Evolutionary conservation across 2,113 vertebrate genomes (phyloP).

Genomic region (Xerus inauris): DNA sequence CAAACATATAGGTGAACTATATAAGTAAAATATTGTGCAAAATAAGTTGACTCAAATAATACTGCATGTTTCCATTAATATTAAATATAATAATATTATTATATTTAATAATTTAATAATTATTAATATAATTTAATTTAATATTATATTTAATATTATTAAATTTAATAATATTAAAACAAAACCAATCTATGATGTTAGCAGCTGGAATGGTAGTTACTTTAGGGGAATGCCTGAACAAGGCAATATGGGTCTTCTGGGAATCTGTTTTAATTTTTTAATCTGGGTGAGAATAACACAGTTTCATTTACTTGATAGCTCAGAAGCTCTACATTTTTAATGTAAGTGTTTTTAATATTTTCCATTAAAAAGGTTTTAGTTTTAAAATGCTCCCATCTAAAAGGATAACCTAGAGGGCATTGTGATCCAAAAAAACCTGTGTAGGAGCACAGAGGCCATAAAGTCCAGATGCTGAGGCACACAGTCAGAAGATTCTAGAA

Average conservation of each 20-base stretch:
- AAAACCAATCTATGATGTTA: neutral
- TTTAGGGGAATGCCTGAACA: neutral
- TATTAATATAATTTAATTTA: too few species aligned
- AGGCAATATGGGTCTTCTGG: neutral
- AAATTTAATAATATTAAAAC: too few species aligned
- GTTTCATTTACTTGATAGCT: neutral
- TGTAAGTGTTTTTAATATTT: neutral
- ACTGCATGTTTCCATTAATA: neutral
- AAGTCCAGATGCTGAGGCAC: neutral
- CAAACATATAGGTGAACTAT: neutral
- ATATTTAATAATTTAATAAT: too few species aligned
- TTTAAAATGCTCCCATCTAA: neutral
- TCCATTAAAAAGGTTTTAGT: neutral
- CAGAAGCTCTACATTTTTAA: neutral
- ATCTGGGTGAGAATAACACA: neutral
- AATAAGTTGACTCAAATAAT: neutral
- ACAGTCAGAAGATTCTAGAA: neutral
- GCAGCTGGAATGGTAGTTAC: neutral
- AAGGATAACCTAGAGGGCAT: neutral
- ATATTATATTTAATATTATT: too few species aligned
- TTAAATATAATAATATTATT: too few species aligned
- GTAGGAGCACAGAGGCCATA: too few species aligned
- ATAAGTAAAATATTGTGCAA: neutral
- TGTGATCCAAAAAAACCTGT: neutral
- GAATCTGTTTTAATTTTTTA: neutral